Percentiles rank a stretch among this genome's conserved stretches.
These are phyloP conservation scores for Nipponia nippon DNA, from an alignment of 2,113 vertebrate genomes.

Conservation along the genomic window DNA sequence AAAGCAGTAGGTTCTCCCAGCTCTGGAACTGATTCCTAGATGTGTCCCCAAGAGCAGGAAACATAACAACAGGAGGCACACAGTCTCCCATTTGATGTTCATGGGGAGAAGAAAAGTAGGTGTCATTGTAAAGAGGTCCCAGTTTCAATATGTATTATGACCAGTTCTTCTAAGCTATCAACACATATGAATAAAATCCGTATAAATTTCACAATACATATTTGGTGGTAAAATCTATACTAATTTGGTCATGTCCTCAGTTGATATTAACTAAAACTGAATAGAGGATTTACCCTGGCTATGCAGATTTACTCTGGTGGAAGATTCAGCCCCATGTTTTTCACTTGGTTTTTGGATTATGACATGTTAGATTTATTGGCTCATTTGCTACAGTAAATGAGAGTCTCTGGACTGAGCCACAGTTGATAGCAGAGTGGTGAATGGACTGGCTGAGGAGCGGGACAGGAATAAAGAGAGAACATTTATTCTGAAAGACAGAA, in stretches of 20 bases:
- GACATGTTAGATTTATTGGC: slow-evolving; percentile 12
- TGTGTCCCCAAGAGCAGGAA: not conserved
- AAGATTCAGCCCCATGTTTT: not conserved
- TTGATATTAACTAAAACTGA: not conserved
- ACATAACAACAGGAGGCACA: not conserved
- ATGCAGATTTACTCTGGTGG: not conserved
- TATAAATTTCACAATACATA: not conserved
- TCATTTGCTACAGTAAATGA: slow-evolving; percentile 20
- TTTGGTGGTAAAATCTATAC: not conserved
- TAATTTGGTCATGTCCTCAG: not conserved
- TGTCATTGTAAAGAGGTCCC: not conserved
- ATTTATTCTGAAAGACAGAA: not conserved
- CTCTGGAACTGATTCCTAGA: not conserved
- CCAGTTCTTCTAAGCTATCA: not conserved
- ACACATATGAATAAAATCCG: not conserved
- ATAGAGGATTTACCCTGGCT: not conserved
- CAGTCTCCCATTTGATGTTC: not conserved
- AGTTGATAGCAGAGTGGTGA: not conserved
- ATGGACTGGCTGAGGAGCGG: not conserved
- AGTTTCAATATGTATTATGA: not conserved
- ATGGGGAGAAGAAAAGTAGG: not conserved
- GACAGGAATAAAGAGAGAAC: not conserved
- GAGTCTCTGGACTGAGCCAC: not conserved
- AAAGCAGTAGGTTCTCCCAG: not conserved
- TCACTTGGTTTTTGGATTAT: not conserved